Base-by-base conservation (phyloP, 2,113 vertebrate species). In the Podarcis raffonei region DNA sequence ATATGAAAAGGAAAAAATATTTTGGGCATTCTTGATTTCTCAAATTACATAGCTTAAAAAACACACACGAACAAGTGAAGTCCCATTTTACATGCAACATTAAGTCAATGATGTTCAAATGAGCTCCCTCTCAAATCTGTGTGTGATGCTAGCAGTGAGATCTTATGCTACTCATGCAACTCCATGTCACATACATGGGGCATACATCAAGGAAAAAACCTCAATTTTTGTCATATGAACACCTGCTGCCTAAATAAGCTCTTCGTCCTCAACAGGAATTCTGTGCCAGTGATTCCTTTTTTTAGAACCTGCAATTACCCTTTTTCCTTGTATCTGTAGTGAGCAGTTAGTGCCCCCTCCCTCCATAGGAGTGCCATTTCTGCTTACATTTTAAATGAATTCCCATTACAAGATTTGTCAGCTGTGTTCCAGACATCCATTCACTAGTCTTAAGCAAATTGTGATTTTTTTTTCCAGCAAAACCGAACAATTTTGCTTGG, bases 301-400 rank as follows among this genome's bases (percentile, higher is more conserved):
- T 85, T 92, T 87, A 91, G 81, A 95, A 92, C 25, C 11, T 2
- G 86, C 16, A 91, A 85, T 88, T 59, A 93, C 71, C 87, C 92
- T 57, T 94, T 71, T 93, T 94, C 76, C 79, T 93, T 89, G 39
- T 79, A 90, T 53, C 25, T 83, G 6, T 5, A 62, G 5, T 16
- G 22, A 89, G 20, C 89, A 68, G 12, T 4, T 87, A 72, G 86
- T 62, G 68, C 13, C 3, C 30, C 74, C 23, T 72, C 35, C 18
- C 84, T 81, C 80, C 75, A 83, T 2, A 18, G 18, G 18, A 20
- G 59, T 62, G 59, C 20, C 18, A n/a, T 84, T 13, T 84, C 0
- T 88, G 79, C 65, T 87, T 89, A 0, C 23, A 53, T n/a, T 82
- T 48, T 53, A 18, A 81, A 68, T 87, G 79, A 23, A 87, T 59